phyloP scores from a whole-genome alignment of 2,888 invertebrate genomes.

The Caradrina kadenii region DNA sequence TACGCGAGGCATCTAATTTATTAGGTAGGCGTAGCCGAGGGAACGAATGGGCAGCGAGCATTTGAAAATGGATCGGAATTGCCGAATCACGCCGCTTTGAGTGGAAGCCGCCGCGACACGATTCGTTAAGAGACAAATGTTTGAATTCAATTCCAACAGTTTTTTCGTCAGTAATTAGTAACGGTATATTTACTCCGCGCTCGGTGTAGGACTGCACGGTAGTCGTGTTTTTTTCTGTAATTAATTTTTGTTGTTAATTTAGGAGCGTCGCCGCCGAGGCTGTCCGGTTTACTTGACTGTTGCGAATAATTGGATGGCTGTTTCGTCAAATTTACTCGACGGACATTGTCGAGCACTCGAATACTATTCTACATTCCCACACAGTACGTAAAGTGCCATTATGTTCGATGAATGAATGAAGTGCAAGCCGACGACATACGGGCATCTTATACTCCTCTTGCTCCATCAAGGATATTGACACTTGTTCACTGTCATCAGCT shows the following conservation, averaged over 20 bases:
- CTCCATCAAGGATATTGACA: constrained; percentile 87
- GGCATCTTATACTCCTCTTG: constrained; percentile 84
- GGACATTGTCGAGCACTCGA: constrained; percentile 38
- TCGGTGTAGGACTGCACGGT: constrained; percentile 80
- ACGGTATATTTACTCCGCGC: constrained; percentile 84
- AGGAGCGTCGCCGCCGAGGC: constrained; percentile 65
- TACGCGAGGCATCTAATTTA: constrained; percentile 89
- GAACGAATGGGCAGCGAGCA: constrained; percentile 90
- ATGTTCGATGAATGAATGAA: constrained; percentile 81
- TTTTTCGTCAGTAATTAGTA: constrained; percentile 86
- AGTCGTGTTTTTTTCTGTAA: constrained; percentile 79
- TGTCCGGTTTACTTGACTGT: constrained; percentile 65
- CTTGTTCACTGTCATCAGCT: constrained; percentile 82
- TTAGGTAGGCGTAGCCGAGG: constrained; percentile 89
- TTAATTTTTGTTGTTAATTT: constrained; percentile 83
- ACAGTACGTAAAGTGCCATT: constrained; percentile 80
- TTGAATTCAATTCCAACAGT: constrained; percentile 88
- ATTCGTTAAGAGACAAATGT: constrained; percentile 91
- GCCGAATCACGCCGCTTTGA: constrained; percentile 90
- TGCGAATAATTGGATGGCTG: constrained; percentile 56
- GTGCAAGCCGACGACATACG: constrained; percentile 84
- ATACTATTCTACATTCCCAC: constrained; percentile 76
- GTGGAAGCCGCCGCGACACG: constrained; percentile 86
- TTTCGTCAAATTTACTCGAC: constrained; percentile 30
- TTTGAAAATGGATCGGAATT: constrained; percentile 85